phyloP scores from a whole-genome alignment of 64 coral and sea anemone genomes.

The Pachyseris speciosa region DNA sequence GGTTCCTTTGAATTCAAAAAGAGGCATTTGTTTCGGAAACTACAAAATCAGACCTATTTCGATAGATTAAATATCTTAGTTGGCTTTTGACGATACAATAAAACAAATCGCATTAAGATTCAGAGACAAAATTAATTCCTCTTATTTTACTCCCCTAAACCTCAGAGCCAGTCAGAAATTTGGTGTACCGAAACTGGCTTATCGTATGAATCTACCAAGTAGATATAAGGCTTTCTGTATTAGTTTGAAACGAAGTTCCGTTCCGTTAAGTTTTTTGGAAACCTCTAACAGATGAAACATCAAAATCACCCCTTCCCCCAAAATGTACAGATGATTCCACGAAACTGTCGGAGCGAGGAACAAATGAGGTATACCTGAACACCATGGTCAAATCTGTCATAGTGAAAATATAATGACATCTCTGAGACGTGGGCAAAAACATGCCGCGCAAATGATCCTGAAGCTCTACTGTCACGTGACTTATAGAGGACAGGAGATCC shows the following conservation, averaged over 20 bases:
- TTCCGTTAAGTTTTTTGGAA: no score
- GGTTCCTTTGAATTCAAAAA: conserved; percentile 62
- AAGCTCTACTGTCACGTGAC: conserved; percentile 83
- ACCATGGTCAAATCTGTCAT: conserved; percentile 98
- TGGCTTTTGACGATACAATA: background rate
- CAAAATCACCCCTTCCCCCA: background rate
- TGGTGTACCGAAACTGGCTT: no score
- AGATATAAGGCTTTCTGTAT: no score
- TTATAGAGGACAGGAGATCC: conserved; percentile 70
- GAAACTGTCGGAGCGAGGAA: background rate
- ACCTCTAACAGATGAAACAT: no score
- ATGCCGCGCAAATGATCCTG: conserved; percentile 91
- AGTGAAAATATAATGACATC: conserved; percentile 99
- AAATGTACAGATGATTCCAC: no score
- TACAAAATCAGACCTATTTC: background rate
- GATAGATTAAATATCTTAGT: no score
- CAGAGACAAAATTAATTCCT: no score
- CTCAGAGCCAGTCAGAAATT: no score
- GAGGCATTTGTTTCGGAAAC: background rate
- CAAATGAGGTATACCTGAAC: conserved; percentile 73
- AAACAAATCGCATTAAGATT: no score
- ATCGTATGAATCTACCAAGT: no score
- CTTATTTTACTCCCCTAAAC: no score
- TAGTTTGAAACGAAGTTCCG: no score
- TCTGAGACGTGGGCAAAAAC: conserved; percentile 91